phyloP scores from a whole-genome alignment of 2,113 vertebrate genomes.

The Syrmaticus mikado region DNA sequence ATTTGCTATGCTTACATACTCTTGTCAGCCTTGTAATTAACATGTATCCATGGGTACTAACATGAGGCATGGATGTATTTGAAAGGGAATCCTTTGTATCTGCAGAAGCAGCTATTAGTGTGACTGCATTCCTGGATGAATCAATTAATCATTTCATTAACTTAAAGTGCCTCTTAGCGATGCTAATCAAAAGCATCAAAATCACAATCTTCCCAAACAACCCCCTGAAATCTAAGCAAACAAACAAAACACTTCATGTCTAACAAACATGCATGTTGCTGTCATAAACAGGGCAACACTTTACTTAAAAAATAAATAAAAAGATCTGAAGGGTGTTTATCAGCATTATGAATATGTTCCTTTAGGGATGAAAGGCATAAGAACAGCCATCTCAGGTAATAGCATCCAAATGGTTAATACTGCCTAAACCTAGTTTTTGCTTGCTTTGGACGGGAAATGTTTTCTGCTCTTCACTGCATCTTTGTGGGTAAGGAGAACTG shows the following conservation, averaged over 20 bases:
- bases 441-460: background rate
- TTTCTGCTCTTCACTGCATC: background rate
- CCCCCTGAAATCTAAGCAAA: background rate
- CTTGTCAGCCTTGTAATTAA: constrained; percentile 41
- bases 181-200: constrained; percentile 35
- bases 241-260: constrained; percentile 22
- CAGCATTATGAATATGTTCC: constrained; percentile 7
- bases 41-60: constrained; percentile 59
- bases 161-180: constrained; percentile 2
- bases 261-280: constrained; percentile 5
- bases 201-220: constrained; percentile 7
- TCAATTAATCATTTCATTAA: constrained; percentile 71
- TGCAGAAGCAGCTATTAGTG: constrained; percentile 35
- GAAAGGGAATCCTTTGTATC: constrained; percentile 42
- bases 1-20: background rate
- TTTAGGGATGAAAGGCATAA: background rate
- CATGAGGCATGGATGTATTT: background rate
- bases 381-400: background rate
- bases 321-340: constrained; percentile 2
- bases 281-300: background rate
- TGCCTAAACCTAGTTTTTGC: background rate
- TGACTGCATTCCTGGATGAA: constrained; percentile 31
- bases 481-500: background rate
- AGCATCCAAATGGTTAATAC: background rate
- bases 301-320: background rate